Conservation (phyloP, 2,113 vertebrate genomes). For the Egretta garzetta region DNA sequence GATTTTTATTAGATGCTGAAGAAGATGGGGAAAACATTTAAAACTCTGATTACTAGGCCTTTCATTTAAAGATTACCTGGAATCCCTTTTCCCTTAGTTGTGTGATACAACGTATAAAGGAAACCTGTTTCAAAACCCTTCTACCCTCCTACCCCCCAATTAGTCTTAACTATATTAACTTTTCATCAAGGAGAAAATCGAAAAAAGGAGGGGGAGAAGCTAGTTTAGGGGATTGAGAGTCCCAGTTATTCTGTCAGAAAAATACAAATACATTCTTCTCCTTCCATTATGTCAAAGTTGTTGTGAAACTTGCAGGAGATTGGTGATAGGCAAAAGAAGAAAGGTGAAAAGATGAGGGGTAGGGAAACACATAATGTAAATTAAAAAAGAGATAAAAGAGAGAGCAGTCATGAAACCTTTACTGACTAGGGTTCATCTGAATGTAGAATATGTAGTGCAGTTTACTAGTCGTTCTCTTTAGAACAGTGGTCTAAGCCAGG, state of each 20-base stretch:
- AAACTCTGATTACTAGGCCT: not conserved
- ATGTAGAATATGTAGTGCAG: not conserved
- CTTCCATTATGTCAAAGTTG: not conserved
- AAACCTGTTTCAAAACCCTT: not conserved
- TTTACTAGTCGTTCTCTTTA: not conserved
- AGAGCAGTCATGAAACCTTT: not conserved
- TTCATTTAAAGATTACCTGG: not conserved
- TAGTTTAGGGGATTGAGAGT: not conserved
- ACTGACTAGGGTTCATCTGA: not conserved
- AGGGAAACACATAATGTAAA: not conserved
- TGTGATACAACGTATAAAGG: not conserved
- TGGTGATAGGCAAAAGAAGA: not conserved
- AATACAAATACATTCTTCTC: not conserved
- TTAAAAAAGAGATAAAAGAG: not conserved
- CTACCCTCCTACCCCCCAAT: fast-evolving
- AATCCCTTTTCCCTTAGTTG: not conserved
- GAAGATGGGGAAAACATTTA: not conserved
- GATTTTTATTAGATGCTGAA: not conserved
- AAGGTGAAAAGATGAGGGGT: not conserved
- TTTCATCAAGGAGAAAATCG: not conserved
- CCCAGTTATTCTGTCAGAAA: not conserved
- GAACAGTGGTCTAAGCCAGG: not conserved
- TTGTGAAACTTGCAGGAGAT: not conserved
- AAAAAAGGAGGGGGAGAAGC: not conserved
- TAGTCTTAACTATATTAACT: not conserved